phyloP scores from a whole-genome alignment of 2,888 invertebrate genomes.

The Drosophila diplacantha region DNA sequence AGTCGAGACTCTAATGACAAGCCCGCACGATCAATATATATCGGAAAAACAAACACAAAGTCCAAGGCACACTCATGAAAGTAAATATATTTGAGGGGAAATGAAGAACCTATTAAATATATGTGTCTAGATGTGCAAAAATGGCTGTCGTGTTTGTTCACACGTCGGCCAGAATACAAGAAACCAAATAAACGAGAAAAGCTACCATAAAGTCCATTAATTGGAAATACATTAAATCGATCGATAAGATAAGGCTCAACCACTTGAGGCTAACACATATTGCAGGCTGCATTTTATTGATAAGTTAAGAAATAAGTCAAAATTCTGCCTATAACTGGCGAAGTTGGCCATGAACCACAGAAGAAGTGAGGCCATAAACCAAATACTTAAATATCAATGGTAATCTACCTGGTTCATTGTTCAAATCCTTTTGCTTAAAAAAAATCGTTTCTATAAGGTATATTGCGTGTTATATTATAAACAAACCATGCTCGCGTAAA shows the following conservation, averaged over 20 bases:
- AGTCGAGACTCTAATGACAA: slow-evolving; percentile 28
- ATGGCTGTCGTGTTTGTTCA: slow-evolving; percentile 50
- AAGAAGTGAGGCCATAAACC: slow-evolving; percentile 5
- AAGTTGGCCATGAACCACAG: slow-evolving; percentile 3
- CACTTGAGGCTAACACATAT: slow-evolving; percentile 7
- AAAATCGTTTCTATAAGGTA: not conserved
- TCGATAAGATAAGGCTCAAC: slow-evolving; percentile 55
- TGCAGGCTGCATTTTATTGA: slow-evolving; percentile 48
- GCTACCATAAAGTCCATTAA: slow-evolving; percentile 19
- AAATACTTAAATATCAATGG: slow-evolving; percentile 3
- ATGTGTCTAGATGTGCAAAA: slow-evolving; percentile 20
- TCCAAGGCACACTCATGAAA: slow-evolving; percentile 21
- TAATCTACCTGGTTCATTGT: not conserved
- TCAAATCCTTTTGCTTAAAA: not conserved
- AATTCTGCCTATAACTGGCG: not conserved
- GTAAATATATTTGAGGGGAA: slow-evolving; percentile 14
- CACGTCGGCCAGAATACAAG: slow-evolving; percentile 58
- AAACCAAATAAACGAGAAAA: slow-evolving; percentile 21
- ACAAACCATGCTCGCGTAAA: not conserved
- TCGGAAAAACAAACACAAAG: slow-evolving; percentile 45
- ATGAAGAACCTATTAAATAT: not conserved
- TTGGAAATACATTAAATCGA: slow-evolving; percentile 47
- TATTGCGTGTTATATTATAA: not conserved
- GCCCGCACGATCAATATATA: slow-evolving; percentile 23
- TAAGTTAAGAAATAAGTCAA: slow-evolving; percentile 16